Base-by-base conservation (phyloP, 1,140 invertebrate species). In the Zaprionus lachaisei region DNA sequence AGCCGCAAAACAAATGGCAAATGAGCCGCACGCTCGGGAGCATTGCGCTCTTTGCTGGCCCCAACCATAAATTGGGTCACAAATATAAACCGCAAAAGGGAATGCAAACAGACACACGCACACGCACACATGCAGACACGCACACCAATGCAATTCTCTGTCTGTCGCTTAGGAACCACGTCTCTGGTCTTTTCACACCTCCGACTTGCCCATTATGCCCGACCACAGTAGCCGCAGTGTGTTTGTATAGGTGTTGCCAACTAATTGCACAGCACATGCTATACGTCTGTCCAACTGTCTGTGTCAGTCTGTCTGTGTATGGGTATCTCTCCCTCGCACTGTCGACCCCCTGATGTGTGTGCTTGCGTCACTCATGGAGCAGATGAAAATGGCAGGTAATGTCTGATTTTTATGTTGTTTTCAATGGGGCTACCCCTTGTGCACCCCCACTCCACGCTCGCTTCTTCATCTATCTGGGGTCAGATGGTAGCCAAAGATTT, bases 1-100 rank as follows among this genome's bases (percentile, higher is more conserved):
- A 63, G 69, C 80, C 80, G 60, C 83, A 87, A 77, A 77, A 79
- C 67, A 87, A 87, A 84, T 87, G 78, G 76, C 67, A 87, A 87
- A 84, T 87, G 78, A 79, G 72, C 77, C 22, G 31, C 57, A 70
- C 76, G 63, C 62, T 70, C 66, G 58, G 63, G 63, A 54, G 69
- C 65, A 71, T 65, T 60, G 67, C 55, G 68, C 55, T 17, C 55
- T 37, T 26, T 34, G 20, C 24, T 37, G 34, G 38, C 26, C 56
- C 38, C n/a, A 62, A 49, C 47, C 68, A 60, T 72, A 77, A 78
- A 80, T 76, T 77, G 84, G 84, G 83, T 79, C 78, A 80, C 65
- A 71, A 68, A 71, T 79, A 68, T 60, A 72, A 83, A 80, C 84
- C 84, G 56, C 83, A 84, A 64, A 67, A 61, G 64, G 68, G 61